Evolutionary conservation across 2,113 vertebrate species (phyloP).

Genomic region (Oceanites oceanicus): DNA sequence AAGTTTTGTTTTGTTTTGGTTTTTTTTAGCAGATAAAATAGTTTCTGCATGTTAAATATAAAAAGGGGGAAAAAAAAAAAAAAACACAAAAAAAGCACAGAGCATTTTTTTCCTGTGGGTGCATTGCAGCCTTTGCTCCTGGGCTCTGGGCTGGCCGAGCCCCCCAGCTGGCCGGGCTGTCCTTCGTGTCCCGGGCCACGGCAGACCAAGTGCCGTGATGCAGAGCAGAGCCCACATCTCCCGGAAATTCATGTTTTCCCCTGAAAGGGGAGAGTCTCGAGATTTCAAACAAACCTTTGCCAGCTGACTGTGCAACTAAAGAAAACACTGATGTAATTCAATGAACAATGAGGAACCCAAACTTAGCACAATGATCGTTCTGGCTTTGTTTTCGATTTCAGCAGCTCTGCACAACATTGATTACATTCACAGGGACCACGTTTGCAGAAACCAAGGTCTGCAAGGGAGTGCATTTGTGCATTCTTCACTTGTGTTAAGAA

Average conservation of each 20-base stretch:
- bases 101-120: not conserved
- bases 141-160: not conserved
- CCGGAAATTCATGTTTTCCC: slow-evolving; percentile 26
- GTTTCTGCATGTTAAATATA: not conserved
- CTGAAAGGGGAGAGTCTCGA: slow-evolving; percentile 34
- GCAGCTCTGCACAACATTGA: slow-evolving; percentile 47
- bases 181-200: rapidly evolving
- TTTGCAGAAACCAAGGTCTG: slow-evolving; percentile 18
- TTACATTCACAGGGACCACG: slow-evolving; percentile 36
- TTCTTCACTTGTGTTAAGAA: not conserved
- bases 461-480: not conserved
- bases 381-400: slow-evolving; percentile 45
- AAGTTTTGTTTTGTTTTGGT: not conserved
- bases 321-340: slow-evolving; percentile 59
- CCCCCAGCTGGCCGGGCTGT: not conserved
- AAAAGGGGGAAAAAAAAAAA: not conserved
- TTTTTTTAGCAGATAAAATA: not conserved
- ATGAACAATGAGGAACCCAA: slow-evolving; percentile 53
- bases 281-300: slow-evolving; percentile 46
- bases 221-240: slow-evolving; percentile 5
- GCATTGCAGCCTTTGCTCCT: not conserved
- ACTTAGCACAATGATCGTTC: slow-evolving; percentile 60
- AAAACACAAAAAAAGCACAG: not conserved
- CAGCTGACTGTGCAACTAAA: slow-evolving; percentile 65
- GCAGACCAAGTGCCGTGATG: not conserved